Evolutionary conservation across 2,888 invertebrate species (phyloP), one percentile per base, ranked within the genome.

Genomic region (Allacma fusca): DNA sequence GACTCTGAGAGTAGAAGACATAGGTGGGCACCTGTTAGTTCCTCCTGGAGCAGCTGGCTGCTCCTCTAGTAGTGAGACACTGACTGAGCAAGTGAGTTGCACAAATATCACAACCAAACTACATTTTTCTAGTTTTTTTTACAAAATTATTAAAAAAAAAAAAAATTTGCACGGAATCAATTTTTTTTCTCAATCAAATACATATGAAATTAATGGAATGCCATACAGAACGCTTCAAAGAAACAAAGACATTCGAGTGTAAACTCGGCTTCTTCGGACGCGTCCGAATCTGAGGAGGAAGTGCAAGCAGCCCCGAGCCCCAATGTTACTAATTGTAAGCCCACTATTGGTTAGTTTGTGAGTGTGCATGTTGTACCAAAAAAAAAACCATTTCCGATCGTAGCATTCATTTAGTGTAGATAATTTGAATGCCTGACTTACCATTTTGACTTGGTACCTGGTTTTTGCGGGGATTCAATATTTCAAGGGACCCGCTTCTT

Each of bases 1-100:
- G 0, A 84, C 84, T 21, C 76, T 84, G 28, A 79, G 78, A 59
- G 83, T 84, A 5, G 84, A 84, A 59, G 84, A 84, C 71, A 80
- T 84, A 68, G 83, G 84, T 21, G 83, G 83, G 2, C 82, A 84
- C 59, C 71, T 82, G 26, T 77, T 83, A 24, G 82, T 83, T 73
- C 84, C 84, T n/a, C 81, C 84, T 23, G 83, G 83, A 9, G 83
- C 80, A 24, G 81, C 79, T 5, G 81, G 78, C 50, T 79, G 78
- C 57, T 81, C 81, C 12, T 80, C 80, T 2, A 83, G 83, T 64
- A 84, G 81, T 50, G 83, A 83, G 75, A 85, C 83, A 5, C 80
- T 83, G 64, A 84, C 83, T 23, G 83, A 82, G 13, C 83, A 84
- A 24, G 83, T 79, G 78, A 74, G 34, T 34, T n/a, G n/a, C n/a